Evolutionary conservation across 1,140 invertebrate genomes (phyloP), one percentile per base, ranked within the genome.

Genomic region (Stegodyphus dumicola): DNA sequence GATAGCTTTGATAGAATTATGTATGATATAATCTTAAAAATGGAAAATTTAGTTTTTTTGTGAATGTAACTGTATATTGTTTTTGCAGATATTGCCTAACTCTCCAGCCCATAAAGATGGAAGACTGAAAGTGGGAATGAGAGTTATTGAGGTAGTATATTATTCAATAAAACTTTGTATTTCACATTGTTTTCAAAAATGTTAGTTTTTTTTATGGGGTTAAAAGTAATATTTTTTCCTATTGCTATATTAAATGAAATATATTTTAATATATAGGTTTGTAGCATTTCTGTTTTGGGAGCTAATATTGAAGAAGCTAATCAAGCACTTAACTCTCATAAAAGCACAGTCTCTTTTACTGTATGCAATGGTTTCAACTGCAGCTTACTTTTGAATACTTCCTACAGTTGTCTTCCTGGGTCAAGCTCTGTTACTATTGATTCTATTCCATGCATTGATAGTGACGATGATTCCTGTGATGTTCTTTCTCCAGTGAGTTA

Each of bases 221-320:
- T 10, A 60, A 60, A 60, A 60, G 56, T 15, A 33, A 33, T 33
- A 33, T 33, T 60, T 1, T 60, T 60, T 15, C 5, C 15, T 5
- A 9, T 60, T 60, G 9, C 56, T 60, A 11, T 60, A 15, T 15
- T 60, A 5, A 60, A 2, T 60, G 56, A 11, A 11, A 11, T 11
- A 9, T 60, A 11, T 11, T 60, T 60, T 60, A 60, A 13, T 79
- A 17, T 69, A 17, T 77, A 85, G 81, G 64, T 85, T 54, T 60
- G 13, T 51, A 69, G 60, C 69, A 13, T 69, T 48, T 69, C 96
- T 48, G 91, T 99, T 66, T 91, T 99, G 51, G 98, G 98, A 74
- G 95, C 95, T 49, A 95, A 95, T 70, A 97, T 99, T 92, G 94
- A 96, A 89, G 97, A 99, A 91, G 97, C 98, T 65, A 97, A 99